These are phyloP conservation scores for Clupea harengus DNA, from an alignment of 2,113 vertebrate species.

Conservation along the genomic window DNA sequence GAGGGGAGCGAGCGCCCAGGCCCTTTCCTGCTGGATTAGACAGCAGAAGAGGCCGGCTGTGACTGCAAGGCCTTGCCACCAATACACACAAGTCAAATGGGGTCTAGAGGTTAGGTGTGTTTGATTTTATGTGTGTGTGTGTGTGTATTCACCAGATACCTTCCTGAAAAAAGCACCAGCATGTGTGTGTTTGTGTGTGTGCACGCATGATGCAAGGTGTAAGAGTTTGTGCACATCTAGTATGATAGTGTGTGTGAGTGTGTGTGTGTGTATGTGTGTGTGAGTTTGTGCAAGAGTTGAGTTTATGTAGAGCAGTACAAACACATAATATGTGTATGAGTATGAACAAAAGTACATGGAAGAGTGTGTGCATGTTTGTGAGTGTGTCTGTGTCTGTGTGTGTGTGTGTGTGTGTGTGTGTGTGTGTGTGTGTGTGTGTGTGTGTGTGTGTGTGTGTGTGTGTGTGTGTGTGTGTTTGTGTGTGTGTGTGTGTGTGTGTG, in stretches of 20 bases:
- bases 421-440: not conserved
- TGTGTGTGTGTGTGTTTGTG: not conserved
- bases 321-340: too few relatives aligned
- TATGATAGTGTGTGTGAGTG: too few relatives aligned
- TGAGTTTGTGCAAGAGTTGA: too few relatives aligned
- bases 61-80: constrained; percentile 21
- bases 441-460: not conserved
- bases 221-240: too few relatives aligned
- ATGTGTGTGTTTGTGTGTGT: not conserved
- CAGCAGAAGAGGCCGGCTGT: not conserved
- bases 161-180: too few relatives aligned
- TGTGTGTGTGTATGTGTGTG: not conserved
- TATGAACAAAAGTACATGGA: too few relatives aligned
- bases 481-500: not conserved
- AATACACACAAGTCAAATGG: not conserved
- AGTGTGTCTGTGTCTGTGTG: not conserved
- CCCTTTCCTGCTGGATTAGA: constrained; percentile 87
- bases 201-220: not conserved
- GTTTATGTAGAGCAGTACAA: not conserved
- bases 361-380: too few relatives aligned
- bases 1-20: constrained; percentile 51
- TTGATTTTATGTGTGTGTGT: not conserved
- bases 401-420: not conserved
- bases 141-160: not conserved
- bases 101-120: not conserved